Conservation (phyloP, 2,113 vertebrate genomes). For the Ochotona curzoniae region DNA sequence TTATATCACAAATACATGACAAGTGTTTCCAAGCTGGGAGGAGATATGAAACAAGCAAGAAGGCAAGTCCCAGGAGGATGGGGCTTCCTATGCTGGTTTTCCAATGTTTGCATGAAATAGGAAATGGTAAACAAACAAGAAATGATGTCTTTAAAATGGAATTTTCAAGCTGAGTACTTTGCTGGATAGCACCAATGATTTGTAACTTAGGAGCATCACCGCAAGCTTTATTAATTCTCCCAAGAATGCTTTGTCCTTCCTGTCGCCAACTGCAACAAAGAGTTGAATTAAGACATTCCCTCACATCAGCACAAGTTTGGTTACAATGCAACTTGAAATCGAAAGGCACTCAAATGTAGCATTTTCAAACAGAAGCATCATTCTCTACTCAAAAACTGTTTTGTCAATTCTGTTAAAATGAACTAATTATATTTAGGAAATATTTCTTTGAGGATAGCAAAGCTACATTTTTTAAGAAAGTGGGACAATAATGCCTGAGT, state of each 20-base stretch:
- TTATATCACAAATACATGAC: neutral
- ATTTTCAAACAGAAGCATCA: constrained; percentile 31
- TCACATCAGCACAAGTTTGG: neutral
- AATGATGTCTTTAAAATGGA: constrained; percentile 64
- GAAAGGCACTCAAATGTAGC: constrained; percentile 31
- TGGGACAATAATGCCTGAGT: neutral
- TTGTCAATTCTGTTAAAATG: neutral
- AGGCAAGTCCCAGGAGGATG: neutral
- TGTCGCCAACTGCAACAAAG: neutral
- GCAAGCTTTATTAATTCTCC: constrained; percentile 7
- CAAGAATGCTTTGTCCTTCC: constrained; percentile 51
- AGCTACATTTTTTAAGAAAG: constrained; percentile 45
- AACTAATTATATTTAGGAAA: constrained; percentile 39
- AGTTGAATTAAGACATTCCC: constrained; percentile 12
- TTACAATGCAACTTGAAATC: constrained; percentile 30
- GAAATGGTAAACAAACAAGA: constrained; percentile 49
- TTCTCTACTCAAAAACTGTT: constrained; percentile 17
- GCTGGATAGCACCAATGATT: constrained; percentile 48
- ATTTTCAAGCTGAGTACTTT: constrained; percentile 52
- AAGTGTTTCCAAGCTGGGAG: neutral
- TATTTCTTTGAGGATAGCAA: constrained; percentile 36
- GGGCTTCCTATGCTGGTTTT: neutral
- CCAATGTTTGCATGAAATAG: constrained; percentile 53
- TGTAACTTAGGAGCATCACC: constrained; percentile 43
- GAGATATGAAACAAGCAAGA: neutral